Base-by-base conservation (phyloP, 2,888 invertebrate genomes). In the Diabrotica balteata region DNA sequence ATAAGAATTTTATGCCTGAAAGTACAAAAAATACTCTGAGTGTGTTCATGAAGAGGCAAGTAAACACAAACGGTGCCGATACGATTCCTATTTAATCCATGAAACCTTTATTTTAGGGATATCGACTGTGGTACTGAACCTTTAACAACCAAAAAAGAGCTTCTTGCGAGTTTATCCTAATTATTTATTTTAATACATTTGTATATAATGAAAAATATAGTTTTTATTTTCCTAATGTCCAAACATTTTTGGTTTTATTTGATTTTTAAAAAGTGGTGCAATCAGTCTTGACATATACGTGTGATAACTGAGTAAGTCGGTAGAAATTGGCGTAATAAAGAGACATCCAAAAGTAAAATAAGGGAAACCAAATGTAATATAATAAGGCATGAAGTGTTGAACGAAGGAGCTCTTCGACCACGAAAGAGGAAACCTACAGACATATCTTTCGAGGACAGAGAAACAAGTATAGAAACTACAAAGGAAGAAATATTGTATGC, bases 1-100 rank as follows among this genome's bases (percentile, higher is more conserved):
- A 83, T 71, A 86, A 85, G 77, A 83, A 85, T 63, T 89, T 87
- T 77, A 86, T 90, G 73, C 86, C 88, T 9, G 78, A 81, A 53
- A 78, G 82, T 63, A 87, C 87, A 8, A 86, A 83, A 75, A 84
- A 86, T 68, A 85, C 86, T 1, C 75, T 89, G 5, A 85, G 84
- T 76, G 75, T 86, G 8, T 89, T 89, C 75, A 80, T 89, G 72
- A 81, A 84, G 70, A 85, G 81, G 80, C 84, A 86, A 76, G 78
- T 80, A 70, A 51, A 64, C 62, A 54, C 49, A 17, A 46, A 8
- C 51, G 17, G 61, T 51, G n/a, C 44, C 8, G 11, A 64, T 47
- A 44, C 44, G 7, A 52, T 51, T 64, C 22, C 58, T 54, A 60
- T 61, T 54, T 65, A 58, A 67, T 59, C 49, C 22, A 59, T 49